phyloP scores from a whole-genome alignment of 2,113 vertebrate species.

The Fregata magnificens region DNA sequence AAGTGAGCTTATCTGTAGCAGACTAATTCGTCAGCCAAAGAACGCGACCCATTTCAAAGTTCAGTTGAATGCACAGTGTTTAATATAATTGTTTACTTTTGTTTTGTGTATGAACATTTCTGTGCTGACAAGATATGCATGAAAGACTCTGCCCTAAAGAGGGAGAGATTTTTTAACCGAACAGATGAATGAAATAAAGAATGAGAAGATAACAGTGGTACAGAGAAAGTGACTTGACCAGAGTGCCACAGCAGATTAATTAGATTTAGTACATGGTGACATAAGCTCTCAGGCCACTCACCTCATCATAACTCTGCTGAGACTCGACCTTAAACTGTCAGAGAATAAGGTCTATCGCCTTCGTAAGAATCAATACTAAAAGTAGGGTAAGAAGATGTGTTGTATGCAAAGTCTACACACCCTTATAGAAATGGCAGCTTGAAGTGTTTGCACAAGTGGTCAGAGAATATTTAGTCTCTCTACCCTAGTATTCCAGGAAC shows the following conservation, averaged over 20 bases:
- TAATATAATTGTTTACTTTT: not conserved
- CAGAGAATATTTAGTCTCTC: not conserved
- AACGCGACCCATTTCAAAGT: constrained; percentile 2
- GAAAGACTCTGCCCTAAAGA: not conserved
- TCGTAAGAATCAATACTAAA: not conserved
- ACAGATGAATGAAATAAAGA: not conserved
- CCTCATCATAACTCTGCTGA: not conserved
- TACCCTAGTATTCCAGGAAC: not conserved
- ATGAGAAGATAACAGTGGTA: not conserved
- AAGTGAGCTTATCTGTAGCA: not conserved
- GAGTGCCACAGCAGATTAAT: not conserved
- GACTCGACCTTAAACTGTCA: not conserved
- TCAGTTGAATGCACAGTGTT: not conserved
- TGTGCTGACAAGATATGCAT: not conserved
- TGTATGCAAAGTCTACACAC: not conserved
- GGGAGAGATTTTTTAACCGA: not conserved
- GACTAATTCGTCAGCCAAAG: not conserved
- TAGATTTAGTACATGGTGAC: not conserved
- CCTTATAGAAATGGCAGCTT: not conserved
- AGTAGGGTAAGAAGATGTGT: not conserved
- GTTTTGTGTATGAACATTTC: not conserved
- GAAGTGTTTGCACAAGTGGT: not conserved
- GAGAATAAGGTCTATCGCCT: not conserved
- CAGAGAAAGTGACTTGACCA: not conserved
- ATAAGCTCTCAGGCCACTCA: not conserved